A percentile compares a stretch with the other conserved stretches of the same genome.
phyloP scores from a whole-genome alignment of 2,888 invertebrate genomes.

The Orthonevra nobilis region DNA sequence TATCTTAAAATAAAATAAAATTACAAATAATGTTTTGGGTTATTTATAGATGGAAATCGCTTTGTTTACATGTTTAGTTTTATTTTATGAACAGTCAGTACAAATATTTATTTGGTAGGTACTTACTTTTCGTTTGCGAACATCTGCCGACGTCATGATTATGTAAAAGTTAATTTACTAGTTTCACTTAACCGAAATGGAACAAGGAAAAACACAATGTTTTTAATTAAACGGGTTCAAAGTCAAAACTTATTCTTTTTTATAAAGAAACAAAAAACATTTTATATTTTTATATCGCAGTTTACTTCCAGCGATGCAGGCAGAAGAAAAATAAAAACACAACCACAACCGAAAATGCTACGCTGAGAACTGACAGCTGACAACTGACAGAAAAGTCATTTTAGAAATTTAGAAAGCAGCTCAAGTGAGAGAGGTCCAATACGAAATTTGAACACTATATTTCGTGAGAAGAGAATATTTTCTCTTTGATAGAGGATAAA shows the following conservation, averaged over 20 bases:
- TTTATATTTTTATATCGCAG: neutral
- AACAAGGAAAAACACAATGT: slow-evolving; percentile 4
- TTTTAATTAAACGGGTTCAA: neutral
- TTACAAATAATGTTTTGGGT: neutral
- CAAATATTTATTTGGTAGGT: slow-evolving; percentile 42
- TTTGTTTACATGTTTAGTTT: slow-evolving; percentile 18
- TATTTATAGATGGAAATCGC: slow-evolving; percentile 3
- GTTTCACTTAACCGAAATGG: no score
- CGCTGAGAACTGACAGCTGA: slow-evolving; percentile 13
- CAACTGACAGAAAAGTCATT: no score
- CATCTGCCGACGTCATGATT: slow-evolving; percentile 75
- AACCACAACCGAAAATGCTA: slow-evolving; percentile 8
- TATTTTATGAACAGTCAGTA: slow-evolving; percentile 42
- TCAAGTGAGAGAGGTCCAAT: no score
- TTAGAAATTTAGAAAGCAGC: no score
- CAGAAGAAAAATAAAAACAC: neutral
- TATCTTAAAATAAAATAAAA: no score
- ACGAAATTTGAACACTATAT: no score
- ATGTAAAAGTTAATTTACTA: slow-evolving; percentile 49
- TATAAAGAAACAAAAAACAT: slow-evolving; percentile 24
- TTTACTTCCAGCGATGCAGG: neutral
- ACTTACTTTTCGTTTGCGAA: slow-evolving; percentile 78
- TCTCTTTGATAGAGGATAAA: no score
- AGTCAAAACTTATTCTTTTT: slow-evolving; percentile 10
- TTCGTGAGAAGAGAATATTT: no score